Base-by-base conservation (phyloP, 2,888 invertebrate genomes). In the Melinopterus prodromus region DNA sequence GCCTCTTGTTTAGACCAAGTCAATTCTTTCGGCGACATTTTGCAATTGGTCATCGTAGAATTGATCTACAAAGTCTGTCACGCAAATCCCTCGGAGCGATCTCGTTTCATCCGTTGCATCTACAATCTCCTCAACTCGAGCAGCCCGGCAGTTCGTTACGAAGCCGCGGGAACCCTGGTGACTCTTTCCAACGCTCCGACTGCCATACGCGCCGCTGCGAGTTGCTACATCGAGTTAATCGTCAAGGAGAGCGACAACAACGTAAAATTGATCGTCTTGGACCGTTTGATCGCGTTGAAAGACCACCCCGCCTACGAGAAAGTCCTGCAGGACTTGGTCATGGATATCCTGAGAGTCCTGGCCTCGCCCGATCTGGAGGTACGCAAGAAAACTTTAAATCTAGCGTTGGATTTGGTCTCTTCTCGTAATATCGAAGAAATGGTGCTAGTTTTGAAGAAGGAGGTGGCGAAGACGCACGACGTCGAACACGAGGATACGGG, bases 161-260 rank as follows among this genome's bases (percentile, higher is more conserved):
- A 99, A 91, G 98, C 99, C 14, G 99, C 99, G 72, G 99, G 99
- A 70, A 99, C 99, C 6, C 92, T 99, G 79, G 96, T 99, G 79
- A 99, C 99, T 0, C 92, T 99, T 12, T 98, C 98, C n/a, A 96
- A 94, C 86, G 99, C 99, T 0, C 99, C 99, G 0, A 98, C 99
- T 9, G 99, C 99, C 6, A 96, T 99, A 83, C 86, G 87, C 82
- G 89, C 89, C 1, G 99, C 99, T 0, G 99, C 99, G 2, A 95
- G 96, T 70, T 98, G 99, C 89, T 99, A 99, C 90, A 99, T 99
- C 86, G 99, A 99, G 88, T 91, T 99, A 84, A 98, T 99, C 82
- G 96, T 99, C n/a, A 99, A 99, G 90, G 99, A 99, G 89, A 98
- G 98, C 90, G 99, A 99, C 90, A 99, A 99, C 91, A 99, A 99